Conservation (phyloP, 2,113 vertebrate species). For the Varanus komodoensis region DNA sequence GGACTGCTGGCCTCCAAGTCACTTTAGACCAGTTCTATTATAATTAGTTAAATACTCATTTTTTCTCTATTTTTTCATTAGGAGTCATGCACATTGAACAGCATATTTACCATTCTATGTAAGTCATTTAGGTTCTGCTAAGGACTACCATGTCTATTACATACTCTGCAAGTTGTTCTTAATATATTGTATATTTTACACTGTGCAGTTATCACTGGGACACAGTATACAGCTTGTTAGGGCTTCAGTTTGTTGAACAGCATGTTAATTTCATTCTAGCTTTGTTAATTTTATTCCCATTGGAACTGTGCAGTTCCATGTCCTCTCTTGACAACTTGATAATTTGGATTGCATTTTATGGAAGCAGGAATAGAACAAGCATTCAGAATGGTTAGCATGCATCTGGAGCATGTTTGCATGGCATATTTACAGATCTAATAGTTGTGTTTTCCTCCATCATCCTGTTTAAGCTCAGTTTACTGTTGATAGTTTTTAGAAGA, state of each 20-base stretch:
- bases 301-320: conserved; percentile 4
- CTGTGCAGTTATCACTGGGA: not conserved
- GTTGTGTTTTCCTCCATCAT: not conserved
- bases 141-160: not conserved
- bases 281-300: conserved; percentile 34
- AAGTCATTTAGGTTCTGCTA: not conserved
- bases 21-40: not conserved
- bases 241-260: conserved; percentile 17
- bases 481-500: not conserved
- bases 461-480: not conserved
- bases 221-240: conserved; percentile 4
- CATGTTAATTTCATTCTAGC: conserved; percentile 39
- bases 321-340: conserved; percentile 29
- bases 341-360: conserved; percentile 32
- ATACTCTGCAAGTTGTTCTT: not conserved
- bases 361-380: conserved; percentile 13
- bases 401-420: not conserved
- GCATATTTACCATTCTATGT: not conserved
- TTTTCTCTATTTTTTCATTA: not conserved
- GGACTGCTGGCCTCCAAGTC: not conserved
- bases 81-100: not conserved
- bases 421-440: not conserved
- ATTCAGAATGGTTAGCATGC: not conserved
- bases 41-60: not conserved
- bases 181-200: not conserved